Evolutionary conservation across 2,113 vertebrate species (phyloP).

Genomic region (Tympanuchus pallidicinctus): DNA sequence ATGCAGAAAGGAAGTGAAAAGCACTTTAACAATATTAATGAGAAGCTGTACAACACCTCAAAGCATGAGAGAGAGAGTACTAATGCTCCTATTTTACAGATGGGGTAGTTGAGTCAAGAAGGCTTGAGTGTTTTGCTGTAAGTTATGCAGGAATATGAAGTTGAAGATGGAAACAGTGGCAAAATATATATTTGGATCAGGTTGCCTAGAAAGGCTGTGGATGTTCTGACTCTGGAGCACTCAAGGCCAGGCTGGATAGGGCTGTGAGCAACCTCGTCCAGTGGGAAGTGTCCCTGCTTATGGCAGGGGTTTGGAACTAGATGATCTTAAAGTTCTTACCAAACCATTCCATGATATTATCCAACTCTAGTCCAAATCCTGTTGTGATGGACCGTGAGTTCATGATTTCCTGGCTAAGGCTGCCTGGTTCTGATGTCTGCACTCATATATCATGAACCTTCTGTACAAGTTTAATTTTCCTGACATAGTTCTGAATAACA

Average conservation of each 20-base stretch:
- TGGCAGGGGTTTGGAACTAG: too few species aligned
- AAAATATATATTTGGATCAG: not conserved
- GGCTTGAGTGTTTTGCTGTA: not conserved
- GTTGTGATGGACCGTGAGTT: too few species aligned
- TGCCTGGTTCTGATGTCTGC: not conserved
- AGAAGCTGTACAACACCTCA: not conserved
- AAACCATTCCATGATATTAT: too few species aligned
- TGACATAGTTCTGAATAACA: not conserved
- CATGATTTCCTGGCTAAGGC: not conserved
- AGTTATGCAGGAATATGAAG: not conserved
- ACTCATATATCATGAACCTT: too few species aligned
- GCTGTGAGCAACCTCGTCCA: too few species aligned
- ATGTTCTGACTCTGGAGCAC: too few species aligned
- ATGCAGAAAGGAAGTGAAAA: not conserved
- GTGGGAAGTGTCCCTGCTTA: too few species aligned
- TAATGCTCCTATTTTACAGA: not conserved
- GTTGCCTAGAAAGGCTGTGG: too few species aligned
- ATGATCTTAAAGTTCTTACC: too few species aligned
- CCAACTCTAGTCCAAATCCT: fast-evolving
- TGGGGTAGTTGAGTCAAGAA: not conserved
- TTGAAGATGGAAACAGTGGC: not conserved
- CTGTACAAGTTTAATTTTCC: not conserved
- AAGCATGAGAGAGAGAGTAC: not conserved
- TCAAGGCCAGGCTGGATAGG: too few species aligned
- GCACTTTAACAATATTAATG: not conserved